Evolutionary conservation across 1,140 invertebrate species (phyloP), one percentile per base, ranked within the genome.

Genomic region (Callitettix versicolor): DNA sequence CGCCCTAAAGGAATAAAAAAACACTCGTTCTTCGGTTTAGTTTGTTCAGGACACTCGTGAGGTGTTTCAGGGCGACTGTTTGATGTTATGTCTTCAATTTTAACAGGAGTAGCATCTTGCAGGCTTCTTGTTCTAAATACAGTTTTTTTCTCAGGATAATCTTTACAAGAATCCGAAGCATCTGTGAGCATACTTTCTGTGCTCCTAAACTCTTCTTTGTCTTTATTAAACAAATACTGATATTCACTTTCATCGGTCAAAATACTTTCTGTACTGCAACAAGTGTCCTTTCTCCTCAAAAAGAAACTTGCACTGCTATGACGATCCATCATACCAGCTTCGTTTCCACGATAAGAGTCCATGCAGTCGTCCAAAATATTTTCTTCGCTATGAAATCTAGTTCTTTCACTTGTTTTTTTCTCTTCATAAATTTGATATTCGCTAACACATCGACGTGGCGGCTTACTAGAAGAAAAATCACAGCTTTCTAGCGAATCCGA

Each of bases 211-310:
- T 55, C 59, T 33, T 59, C 58, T 48, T 58, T 60, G 42, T 60
- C 46, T 64, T 44, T 69, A 67, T 58, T 67, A 40, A 42, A 71
- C 64, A 61, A 68, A 68, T 60, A 69, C 42, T 74, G 72, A 52
- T 71, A 74, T 63, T 85, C 82, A 1, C 84, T 86, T 53, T 86
- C 85, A 67, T 87, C 85, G 0, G 84, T 87, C 3, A 88, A 64
- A 30, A 89, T 80, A 60, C 85, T 87, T 64, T 88, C 86, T 60
- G 86, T 73, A 47, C 84, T 87, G 64, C 85, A 81, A 63, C 82
- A 85, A 42, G 78, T 69, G 12, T 76, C 76, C 57, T 77, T 71
- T 26, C 66, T 68, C 17, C 69, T 62, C 3, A 75, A 17, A 49
- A 75, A 76, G 58, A 76, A 78, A 59, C 77, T 79, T 0, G 73